Evolutionary conservation across 2,888 invertebrate species (phyloP).

Genomic region (Gasteruption jaculator): DNA sequence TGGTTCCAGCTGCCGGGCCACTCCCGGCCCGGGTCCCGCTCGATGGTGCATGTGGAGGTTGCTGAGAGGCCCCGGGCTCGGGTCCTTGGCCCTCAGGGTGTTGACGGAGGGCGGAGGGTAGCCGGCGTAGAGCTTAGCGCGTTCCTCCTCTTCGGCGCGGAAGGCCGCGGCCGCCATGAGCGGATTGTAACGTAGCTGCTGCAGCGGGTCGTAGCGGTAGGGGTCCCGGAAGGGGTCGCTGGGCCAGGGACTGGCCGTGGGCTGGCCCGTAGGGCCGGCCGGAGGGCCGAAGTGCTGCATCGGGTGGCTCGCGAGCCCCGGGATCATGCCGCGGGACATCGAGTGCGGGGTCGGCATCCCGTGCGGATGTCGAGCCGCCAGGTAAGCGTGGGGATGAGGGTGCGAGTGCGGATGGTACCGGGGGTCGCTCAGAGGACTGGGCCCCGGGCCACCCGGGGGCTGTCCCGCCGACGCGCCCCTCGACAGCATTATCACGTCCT

Average conservation of each 20-base stretch:
- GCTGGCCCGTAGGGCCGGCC: conserved; percentile 51
- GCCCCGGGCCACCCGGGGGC: conserved; percentile 32
- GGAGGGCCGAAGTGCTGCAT: conserved; percentile 51
- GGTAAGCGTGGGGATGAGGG: conserved; percentile 53
- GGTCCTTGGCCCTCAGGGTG: conserved; percentile 55
- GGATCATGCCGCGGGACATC: conserved; percentile 56
- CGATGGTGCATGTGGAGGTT: conserved; percentile 56
- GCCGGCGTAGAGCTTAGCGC: conserved; percentile 71
- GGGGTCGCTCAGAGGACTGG: conserved; percentile 53
- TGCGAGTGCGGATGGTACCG: conserved; percentile 58
- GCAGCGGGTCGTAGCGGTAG: conserved; percentile 66
- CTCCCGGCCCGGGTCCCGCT: conserved; percentile 54
- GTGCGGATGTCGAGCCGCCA: conserved; percentile 49
- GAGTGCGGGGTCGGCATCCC: conserved; percentile 55
- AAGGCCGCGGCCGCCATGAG: conserved; percentile 71
- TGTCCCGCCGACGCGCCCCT: too few species aligned
- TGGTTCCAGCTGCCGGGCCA: conserved; percentile 42
- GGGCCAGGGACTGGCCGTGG: conserved; percentile 59
- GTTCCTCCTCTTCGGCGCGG: conserved; percentile 70
- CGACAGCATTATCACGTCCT: conserved; percentile 53
- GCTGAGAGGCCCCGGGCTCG: conserved; percentile 52
- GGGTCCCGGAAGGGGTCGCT: conserved; percentile 67
- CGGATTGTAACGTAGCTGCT: conserved; percentile 68
- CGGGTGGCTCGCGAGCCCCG: conserved; percentile 54
- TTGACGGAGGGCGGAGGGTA: conserved; percentile 59